phyloP scores from a whole-genome alignment of 2,797 vertebrate genomes.

The Todus mexicanus region DNA sequence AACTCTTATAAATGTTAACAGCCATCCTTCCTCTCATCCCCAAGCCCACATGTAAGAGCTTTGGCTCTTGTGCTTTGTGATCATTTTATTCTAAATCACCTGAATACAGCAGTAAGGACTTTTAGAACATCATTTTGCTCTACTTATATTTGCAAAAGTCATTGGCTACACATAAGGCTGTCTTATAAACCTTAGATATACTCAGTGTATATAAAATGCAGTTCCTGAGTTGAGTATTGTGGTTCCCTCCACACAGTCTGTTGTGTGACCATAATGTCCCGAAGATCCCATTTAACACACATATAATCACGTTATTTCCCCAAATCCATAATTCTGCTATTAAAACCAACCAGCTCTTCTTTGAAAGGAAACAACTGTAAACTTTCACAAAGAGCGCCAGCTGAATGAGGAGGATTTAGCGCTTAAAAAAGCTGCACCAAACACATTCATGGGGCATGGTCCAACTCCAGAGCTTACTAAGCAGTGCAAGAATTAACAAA shows the following conservation, averaged over 20 bases:
- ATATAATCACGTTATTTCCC: neutral
- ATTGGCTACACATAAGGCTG: neutral
- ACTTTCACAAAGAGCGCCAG: neutral
- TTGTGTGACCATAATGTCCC: neutral
- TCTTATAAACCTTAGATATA: neutral
- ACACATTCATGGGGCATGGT: neutral
- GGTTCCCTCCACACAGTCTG: neutral
- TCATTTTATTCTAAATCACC: neutral
- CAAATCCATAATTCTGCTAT: neutral
- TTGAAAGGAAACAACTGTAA: neutral
- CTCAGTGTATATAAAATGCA: neutral
- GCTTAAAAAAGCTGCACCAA: neutral
- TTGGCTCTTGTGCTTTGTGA: neutral
- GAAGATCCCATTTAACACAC: neutral
- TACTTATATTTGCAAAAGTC: neutral
- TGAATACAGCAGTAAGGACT: neutral
- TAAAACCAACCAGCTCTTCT: neutral
- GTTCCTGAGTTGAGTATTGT: neutral
- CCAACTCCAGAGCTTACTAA: neutral
- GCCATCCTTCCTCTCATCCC: neutral
- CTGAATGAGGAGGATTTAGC: neutral
- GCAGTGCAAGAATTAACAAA: slow-evolving; percentile 20
- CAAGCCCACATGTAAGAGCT: neutral
- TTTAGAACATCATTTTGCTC: neutral
- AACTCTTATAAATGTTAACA: neutral